These are phyloP conservation scores for Otus scops DNA, from an alignment of 2,797 vertebrate species.

Conservation along the genomic window DNA sequence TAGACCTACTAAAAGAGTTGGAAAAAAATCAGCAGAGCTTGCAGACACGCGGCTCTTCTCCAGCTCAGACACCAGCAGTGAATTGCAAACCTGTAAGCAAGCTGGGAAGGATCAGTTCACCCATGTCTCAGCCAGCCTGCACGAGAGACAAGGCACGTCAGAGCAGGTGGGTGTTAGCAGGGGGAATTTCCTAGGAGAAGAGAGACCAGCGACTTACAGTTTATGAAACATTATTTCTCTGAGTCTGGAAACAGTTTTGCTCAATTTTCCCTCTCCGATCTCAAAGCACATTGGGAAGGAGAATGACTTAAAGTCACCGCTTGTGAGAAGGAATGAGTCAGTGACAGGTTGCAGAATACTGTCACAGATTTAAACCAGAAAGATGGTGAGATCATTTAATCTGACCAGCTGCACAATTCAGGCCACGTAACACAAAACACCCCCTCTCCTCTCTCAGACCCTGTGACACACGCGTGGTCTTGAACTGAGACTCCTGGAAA, in stretches of 20 bases:
- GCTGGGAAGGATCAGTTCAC: neutral
- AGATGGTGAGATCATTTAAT: neutral
- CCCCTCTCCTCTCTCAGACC: neutral
- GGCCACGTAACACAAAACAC: neutral
- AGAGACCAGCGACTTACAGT: neutral
- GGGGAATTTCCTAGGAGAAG: neutral
- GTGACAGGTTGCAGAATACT: neutral
- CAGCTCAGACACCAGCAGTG: neutral
- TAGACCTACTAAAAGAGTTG: neutral
- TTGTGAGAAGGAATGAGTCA: neutral
- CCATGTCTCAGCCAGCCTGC: neutral
- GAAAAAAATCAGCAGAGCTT: neutral
- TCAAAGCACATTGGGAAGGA: neutral
- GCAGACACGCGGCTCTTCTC: fast-evolving
- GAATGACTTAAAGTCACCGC: neutral
- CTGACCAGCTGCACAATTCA: neutral
- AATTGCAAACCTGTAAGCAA: neutral
- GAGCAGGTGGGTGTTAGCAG: neutral
- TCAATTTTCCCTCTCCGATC: neutral
- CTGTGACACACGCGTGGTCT: neutral
- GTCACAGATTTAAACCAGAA: neutral
- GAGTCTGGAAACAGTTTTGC: neutral
- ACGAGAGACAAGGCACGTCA: fast-evolving
- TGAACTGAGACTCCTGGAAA: neutral
- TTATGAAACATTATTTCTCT: neutral